These are phyloP conservation scores for Lepidurus apus DNA, from an alignment of 1,140 invertebrate genomes.

Conservation along the genomic window DNA sequence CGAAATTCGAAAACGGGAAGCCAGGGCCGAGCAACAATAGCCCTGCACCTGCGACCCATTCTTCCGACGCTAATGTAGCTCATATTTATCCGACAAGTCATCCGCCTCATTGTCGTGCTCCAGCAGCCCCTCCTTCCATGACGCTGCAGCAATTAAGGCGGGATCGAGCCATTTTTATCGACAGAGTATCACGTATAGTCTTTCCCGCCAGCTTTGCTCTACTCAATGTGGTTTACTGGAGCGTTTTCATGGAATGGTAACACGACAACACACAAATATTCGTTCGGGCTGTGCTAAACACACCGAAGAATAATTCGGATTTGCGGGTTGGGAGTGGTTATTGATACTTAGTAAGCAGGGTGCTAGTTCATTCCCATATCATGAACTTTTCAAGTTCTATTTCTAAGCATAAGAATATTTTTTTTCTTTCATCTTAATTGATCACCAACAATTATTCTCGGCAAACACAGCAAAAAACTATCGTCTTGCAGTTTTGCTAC, in stretches of 20 bases:
- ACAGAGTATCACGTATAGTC: conserved; percentile 43
- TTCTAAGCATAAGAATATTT: not conserved
- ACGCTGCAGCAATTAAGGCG: conserved; percentile 39
- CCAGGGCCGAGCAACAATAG: not conserved
- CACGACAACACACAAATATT: not conserved
- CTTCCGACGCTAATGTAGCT: not conserved
- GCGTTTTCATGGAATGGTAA: conserved; percentile 36
- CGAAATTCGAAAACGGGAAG: not conserved
- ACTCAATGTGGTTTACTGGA: conserved; percentile 46
- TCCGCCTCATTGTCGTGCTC: conserved; percentile 11
- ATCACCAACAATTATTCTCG: no score
- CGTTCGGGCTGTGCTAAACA: not conserved
- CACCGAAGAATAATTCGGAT: not conserved
- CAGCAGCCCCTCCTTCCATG: conserved; percentile 22
- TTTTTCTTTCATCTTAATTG: not conserved
- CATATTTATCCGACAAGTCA: not conserved
- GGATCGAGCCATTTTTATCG: conserved; percentile 42
- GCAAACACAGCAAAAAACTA: no score
- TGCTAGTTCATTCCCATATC: conserved; percentile 19
- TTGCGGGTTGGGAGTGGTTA: not conserved
- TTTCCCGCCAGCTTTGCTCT: conserved; percentile 46
- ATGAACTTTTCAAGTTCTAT: not conserved
- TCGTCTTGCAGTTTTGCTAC: no score
- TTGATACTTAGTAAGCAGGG: conserved; percentile 10
- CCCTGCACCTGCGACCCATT: not conserved